Base-by-base conservation (phyloP, 2,888 invertebrate species). In the Drosophila rubida region DNA sequence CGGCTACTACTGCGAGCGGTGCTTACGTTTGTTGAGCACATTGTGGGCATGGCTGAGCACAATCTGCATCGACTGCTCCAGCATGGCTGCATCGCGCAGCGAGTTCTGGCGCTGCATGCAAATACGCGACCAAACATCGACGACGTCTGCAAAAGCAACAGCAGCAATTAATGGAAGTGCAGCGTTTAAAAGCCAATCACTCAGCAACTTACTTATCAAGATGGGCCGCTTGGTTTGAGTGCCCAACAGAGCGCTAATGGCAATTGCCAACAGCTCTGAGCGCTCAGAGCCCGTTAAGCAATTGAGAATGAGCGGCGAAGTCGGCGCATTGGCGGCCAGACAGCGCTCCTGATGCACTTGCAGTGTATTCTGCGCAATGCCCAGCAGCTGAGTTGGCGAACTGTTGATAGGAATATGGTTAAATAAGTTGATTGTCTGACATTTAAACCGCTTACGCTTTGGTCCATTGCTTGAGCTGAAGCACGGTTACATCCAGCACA, bases 61-160 rank as follows among this genome's bases (percentile, higher is more conserved):
- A 57, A 92, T 90, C 78, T 92, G 91, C 88, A 92, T 90, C 1
- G 92, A 91, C 59, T 92, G 89, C 59, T 92, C 90, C 57, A 92
- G 74, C 8, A 87, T 89, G 19, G 80, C 83, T 2, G 90, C 80
- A 63, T 92, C 92, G 9, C 91, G 87, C 9, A 92, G 61, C 2
- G 91, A 92, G 71, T 91, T 90, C 69, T 92, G 92, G 9, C 92
- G 88, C 66, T 92, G 92, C 44, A 89, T 88, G 50, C 91, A 92
- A 69, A 92, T 91, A 14, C 92, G 90, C 46, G 90, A 89, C 92
- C 92, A 92, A 66, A 92, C 90, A 85, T 92, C 92, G 16, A 92
- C 89, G 8, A 91, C 90, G 89, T 92, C 92, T 92, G 44, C 0
- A 8, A 30, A 30, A 16, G 2, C 4, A 6, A 4, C 2, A 5